phyloP scores from a whole-genome alignment of 2,888 invertebrate species.

The Hartigia nigra region DNA sequence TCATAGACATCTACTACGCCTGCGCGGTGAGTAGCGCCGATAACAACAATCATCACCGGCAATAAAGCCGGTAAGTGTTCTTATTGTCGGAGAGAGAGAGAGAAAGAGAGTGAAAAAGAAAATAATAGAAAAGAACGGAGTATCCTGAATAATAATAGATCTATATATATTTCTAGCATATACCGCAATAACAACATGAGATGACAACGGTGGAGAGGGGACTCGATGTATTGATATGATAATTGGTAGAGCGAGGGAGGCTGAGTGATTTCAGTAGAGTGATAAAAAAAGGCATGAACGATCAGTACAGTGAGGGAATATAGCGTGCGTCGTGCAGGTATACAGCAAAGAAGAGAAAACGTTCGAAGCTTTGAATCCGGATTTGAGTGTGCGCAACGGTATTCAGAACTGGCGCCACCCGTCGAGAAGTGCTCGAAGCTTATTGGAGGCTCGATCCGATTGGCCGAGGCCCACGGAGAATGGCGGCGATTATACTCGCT shows the following conservation, averaged over 20 bases:
- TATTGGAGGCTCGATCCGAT: constrained; percentile 23
- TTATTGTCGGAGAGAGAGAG: constrained; percentile 15
- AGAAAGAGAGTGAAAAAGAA: constrained; percentile 5
- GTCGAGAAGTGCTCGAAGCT: constrained; percentile 23
- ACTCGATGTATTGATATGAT: constrained; percentile 20
- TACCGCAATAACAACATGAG: background rate
- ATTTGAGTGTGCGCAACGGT: constrained; percentile 8
- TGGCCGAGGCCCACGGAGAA: constrained; percentile 13
- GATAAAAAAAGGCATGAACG: constrained; percentile 11
- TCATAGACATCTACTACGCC: background rate
- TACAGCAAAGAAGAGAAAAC: constrained; percentile 10
- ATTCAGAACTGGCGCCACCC: constrained; percentile 18
- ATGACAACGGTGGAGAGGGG: background rate
- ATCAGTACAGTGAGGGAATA: constrained; percentile 1
- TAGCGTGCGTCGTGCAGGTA: background rate
- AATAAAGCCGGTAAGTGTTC: constrained; percentile 17
- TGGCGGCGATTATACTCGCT: constrained; percentile 18
- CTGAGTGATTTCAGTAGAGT: constrained; percentile 1
- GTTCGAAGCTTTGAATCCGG: constrained; percentile 1
- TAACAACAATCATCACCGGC: constrained; percentile 11
- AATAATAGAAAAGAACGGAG: constrained; percentile 1
- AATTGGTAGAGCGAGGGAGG: constrained; percentile 20
- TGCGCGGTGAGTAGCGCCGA: background rate
- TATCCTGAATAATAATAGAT: background rate
- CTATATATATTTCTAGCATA: background rate